Evolutionary conservation across 2,888 invertebrate species (phyloP).

Genomic region (Baccha elongata): DNA sequence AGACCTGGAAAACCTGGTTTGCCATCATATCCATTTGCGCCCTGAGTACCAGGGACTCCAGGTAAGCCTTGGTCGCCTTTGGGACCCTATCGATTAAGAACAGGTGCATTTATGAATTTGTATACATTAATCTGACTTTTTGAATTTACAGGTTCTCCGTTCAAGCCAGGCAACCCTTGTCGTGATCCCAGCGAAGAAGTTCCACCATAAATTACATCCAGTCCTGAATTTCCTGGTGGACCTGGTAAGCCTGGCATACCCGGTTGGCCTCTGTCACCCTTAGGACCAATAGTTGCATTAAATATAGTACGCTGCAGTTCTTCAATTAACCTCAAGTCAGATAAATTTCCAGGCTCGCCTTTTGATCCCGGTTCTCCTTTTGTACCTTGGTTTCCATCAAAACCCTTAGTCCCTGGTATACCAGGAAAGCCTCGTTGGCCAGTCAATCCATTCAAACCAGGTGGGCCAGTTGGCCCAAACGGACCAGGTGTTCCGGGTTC

Average conservation of each 20-base stretch:
- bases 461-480: constrained; percentile 85
- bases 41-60: constrained; percentile 57
- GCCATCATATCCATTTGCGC: constrained; percentile 75
- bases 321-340: constrained; percentile 78
- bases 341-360: constrained; percentile 81
- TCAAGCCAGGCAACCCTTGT: constrained; percentile 29
- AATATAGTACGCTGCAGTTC: constrained; percentile 34
- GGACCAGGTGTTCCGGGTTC: constrained; percentile 55
- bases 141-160: constrained; percentile 43
- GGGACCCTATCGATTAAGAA: not conserved
- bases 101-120: not conserved
- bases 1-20: constrained; percentile 68
- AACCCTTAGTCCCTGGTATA: constrained; percentile 88
- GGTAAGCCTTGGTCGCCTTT: constrained; percentile 79
- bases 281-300: constrained; percentile 44
- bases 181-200: not conserved
- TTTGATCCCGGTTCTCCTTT: constrained; percentile 83
- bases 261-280: constrained; percentile 74
- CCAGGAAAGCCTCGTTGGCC: constrained; percentile 81
- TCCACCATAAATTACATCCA: constrained; percentile 51
- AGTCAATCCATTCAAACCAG: constrained; percentile 85
- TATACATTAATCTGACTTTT: not conserved
- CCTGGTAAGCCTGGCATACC: constrained; percentile 78
- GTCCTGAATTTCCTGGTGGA: constrained; percentile 75
- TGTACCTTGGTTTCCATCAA: constrained; percentile 81